phyloP scores from a whole-genome alignment of 1,140 invertebrate genomes.

The Drosophila equinoxialis region DNA sequence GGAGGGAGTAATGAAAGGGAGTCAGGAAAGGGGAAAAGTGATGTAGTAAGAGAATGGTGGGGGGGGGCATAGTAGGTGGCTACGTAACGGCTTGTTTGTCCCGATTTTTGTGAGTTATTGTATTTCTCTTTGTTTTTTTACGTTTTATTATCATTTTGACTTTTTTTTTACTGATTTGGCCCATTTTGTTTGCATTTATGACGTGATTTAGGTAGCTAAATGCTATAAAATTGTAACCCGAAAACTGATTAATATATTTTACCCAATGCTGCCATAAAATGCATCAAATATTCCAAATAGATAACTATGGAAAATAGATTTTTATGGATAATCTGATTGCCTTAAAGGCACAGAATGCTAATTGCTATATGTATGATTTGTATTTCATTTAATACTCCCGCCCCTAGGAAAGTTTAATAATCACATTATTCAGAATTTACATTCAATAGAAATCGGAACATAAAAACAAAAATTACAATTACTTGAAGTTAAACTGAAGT shows the following conservation, averaged over 20 bases:
- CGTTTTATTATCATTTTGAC: slow-evolving; percentile 32
- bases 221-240: slow-evolving; percentile 27
- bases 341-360: neutral
- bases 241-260: neutral
- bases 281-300: slow-evolving; percentile 10
- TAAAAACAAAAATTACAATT: too few relatives aligned
- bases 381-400: neutral
- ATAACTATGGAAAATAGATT: neutral
- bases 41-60: neutral
- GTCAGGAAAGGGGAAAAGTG: neutral
- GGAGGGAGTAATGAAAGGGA: neutral
- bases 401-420: neutral
- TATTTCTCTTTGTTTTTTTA: slow-evolving; percentile 12
- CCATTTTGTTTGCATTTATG: slow-evolving; percentile 55
- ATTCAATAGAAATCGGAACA: too few relatives aligned
- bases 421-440: neutral
- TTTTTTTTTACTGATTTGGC: slow-evolving; percentile 67
- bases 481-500: too few relatives aligned
- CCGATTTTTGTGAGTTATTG: slow-evolving; percentile 39
- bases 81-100: slow-evolving; percentile 23
- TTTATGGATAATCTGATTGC: neutral
- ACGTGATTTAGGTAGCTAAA: slow-evolving; percentile 32
- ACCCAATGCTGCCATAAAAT: neutral
- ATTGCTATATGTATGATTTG: neutral
- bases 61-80: slow-evolving; percentile 16